Percentiles rank a stretch among this genome's conserved stretches.
phyloP scores from a whole-genome alignment of 2,888 invertebrate genomes.

The Alviniconcha strummeri region DNA sequence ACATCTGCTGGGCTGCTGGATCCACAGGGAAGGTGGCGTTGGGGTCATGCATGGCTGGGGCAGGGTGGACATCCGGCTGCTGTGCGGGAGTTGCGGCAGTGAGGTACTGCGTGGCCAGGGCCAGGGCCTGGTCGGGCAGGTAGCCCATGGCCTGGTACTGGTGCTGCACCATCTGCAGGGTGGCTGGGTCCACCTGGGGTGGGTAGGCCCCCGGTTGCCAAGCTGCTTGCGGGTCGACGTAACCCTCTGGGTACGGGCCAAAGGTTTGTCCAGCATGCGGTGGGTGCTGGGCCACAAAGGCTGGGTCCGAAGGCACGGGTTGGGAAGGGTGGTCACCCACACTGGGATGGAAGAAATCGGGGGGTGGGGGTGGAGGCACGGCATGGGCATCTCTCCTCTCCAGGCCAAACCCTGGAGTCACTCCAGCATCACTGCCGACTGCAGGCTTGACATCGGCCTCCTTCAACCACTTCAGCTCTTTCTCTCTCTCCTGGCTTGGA shows the following conservation, averaged over 20 bases:
- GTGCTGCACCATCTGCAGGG: conserved; percentile 18
- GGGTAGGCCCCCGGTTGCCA: conserved; percentile 2
- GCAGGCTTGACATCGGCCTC: not conserved
- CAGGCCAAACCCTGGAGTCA: not conserved
- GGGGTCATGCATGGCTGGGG: conserved; percentile 6
- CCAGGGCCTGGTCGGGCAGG: conserved; percentile 23
- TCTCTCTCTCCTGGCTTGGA: conserved; percentile 14
- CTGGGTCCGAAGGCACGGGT: not conserved
- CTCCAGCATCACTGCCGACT: not conserved
- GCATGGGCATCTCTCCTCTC: not conserved
- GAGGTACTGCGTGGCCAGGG: conserved; percentile 16
- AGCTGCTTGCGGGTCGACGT: not conserved
- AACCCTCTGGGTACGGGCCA: conserved; percentile 17
- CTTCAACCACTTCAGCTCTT: not conserved
- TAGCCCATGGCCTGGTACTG: conserved; percentile 27
- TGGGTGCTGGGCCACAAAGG: not conserved
- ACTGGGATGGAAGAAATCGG: conserved; percentile 12
- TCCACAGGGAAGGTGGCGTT: conserved; percentile 31
- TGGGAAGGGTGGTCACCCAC: not conserved
- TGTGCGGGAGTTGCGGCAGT: not conserved
- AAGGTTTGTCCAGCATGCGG: not conserved
- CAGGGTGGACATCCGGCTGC: not conserved
- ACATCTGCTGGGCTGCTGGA: conserved; percentile 28
- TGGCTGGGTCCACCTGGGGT: not conserved
- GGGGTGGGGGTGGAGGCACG: not conserved